These are phyloP conservation scores for Phalera bucephala DNA, from an alignment of 2,888 invertebrate genomes.

Conservation along the genomic window DNA sequence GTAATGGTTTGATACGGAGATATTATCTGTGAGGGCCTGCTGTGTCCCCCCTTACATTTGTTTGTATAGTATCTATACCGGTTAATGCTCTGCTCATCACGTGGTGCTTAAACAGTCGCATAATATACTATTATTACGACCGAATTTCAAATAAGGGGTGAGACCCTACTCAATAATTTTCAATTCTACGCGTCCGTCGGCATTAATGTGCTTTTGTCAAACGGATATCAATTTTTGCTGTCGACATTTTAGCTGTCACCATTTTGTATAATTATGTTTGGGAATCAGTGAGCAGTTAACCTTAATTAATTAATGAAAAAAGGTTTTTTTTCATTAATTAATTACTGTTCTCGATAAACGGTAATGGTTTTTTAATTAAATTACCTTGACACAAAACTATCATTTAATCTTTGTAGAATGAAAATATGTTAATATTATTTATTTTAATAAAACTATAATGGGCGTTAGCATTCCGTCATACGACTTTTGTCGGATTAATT, in stretches of 20 bases:
- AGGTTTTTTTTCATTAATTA: too few relatives aligned
- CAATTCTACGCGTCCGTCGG: conserved; percentile 33
- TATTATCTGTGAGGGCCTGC: conserved; percentile 19
- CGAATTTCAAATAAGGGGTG: conserved; percentile 47
- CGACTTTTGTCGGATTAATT: too few relatives aligned
- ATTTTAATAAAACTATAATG: too few relatives aligned
- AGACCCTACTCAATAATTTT: conserved; percentile 51
- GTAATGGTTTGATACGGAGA: conserved; percentile 1
- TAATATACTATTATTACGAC: conserved; percentile 56
- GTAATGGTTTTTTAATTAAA: too few relatives aligned
- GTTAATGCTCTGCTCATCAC: conserved; percentile 25
- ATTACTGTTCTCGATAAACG: too few relatives aligned
- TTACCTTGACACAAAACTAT: too few relatives aligned
- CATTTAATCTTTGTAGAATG: too few relatives aligned
- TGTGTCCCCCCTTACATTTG: conserved; percentile 37
- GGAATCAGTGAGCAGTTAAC: neutral
- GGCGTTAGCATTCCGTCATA: too few relatives aligned
- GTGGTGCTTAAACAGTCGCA: conserved; percentile 51
- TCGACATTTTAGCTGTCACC: neutral
- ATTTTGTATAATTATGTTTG: neutral
- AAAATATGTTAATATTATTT: too few relatives aligned
- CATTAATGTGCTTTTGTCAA: conserved; percentile 37
- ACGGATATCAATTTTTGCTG: conserved; percentile 7
- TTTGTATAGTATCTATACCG: conserved; percentile 36
- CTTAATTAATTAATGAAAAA: too few relatives aligned